Evolutionary conservation across 2,113 vertebrate genomes (phyloP).

Genomic region (Mormyrus lacerda): DNA sequence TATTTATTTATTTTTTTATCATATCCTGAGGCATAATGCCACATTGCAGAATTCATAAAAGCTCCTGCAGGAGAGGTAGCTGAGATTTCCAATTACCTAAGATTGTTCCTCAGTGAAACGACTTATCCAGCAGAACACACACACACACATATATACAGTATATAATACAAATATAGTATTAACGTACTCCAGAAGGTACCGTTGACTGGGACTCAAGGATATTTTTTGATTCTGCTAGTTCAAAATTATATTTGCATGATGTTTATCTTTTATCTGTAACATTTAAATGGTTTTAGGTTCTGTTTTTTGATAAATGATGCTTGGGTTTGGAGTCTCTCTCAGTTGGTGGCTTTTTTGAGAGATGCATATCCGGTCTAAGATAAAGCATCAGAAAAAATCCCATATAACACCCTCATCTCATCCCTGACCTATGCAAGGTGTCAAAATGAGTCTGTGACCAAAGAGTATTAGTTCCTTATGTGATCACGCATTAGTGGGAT

Average conservation of each 20-base stretch:
- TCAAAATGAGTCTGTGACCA: neutral
- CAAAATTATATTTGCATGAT: neutral
- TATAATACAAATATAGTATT: neutral
- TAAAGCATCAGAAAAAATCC: neutral
- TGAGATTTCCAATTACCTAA: neutral
- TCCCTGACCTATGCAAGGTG: neutral
- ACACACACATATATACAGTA: neutral
- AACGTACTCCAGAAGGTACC: neutral
- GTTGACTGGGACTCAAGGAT: neutral
- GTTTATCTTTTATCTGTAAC: neutral
- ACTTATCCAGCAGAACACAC: neutral
- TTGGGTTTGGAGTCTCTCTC: neutral
- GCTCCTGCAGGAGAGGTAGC: neutral
- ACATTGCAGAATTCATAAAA: neutral
- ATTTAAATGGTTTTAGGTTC: neutral
- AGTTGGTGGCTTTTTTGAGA: neutral
- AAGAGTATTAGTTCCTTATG: neutral
- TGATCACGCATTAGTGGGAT: neutral
- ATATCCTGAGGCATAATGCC: neutral
- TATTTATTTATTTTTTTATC: neutral
- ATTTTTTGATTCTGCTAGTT: neutral
- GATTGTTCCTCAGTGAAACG: neutral
- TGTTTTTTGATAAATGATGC: neutral
- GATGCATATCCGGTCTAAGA: neutral
- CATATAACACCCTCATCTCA: neutral